Percentiles rank a stretch among this genome's conserved stretches.
phyloP scores from a whole-genome alignment of 2,113 vertebrate genomes.

The Spheniscus mendiculus region DNA sequence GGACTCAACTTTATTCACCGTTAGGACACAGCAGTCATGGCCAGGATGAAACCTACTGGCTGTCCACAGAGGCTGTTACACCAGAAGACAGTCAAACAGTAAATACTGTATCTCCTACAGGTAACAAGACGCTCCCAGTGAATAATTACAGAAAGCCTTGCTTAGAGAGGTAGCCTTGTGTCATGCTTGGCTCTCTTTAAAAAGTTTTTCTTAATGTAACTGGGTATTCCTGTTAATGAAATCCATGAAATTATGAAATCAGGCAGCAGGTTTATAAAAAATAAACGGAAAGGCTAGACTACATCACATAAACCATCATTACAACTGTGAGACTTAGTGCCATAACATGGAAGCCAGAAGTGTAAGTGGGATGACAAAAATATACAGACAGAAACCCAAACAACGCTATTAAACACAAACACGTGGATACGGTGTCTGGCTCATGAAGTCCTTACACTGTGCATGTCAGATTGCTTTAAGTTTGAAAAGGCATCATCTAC shows the following conservation, averaged over 20 bases:
- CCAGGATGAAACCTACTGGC: background rate
- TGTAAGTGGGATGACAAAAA: background rate
- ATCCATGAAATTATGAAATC: background rate
- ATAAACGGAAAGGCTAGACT: background rate
- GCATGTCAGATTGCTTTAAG: fast-evolving
- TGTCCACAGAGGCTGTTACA: background rate
- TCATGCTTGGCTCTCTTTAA: background rate
- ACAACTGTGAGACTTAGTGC: background rate
- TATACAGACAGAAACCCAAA: background rate
- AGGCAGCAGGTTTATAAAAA: background rate
- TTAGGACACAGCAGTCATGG: background rate
- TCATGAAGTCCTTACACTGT: background rate
- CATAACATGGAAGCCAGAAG: background rate
- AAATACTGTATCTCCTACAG: background rate
- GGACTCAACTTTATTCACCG: background rate
- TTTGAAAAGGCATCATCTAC: background rate
- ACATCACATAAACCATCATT: background rate
- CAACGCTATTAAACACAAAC: background rate
- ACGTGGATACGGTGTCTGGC: background rate
- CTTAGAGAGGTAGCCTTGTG: background rate
- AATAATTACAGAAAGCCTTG: background rate
- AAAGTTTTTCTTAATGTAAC: background rate
- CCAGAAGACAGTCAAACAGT: background rate
- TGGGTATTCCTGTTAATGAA: background rate
- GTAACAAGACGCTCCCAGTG: background rate